Percentiles rank a stretch among this genome's conserved stretches.
Conservation (phyloP, 2,113 vertebrate species). For the Brachypteracias leptosomus region DNA sequence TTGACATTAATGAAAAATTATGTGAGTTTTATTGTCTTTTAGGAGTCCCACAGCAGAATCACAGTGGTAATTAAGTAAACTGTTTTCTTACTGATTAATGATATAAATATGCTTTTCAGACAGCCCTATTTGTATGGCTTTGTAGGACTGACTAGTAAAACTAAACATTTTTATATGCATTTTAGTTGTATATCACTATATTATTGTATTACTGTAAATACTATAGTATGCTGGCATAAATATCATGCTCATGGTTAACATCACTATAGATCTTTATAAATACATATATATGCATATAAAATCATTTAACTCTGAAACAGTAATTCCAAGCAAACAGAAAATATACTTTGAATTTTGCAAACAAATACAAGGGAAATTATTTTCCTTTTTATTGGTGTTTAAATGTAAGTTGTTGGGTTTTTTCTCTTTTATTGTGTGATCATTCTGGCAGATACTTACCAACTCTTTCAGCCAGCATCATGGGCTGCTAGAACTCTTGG, state of each 20-base stretch:
- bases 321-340: neutral
- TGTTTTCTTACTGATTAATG: neutral
- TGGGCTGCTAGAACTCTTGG: constrained; percentile 4
- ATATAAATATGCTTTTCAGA: neutral
- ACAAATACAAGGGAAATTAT: neutral
- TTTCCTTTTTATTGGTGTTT: neutral
- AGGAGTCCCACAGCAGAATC: neutral
- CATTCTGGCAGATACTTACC: neutral
- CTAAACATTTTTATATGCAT: neutral
- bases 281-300: neutral
- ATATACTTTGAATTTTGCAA: neutral
- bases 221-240: neutral
- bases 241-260: neutral
- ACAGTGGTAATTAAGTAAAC: neutral
- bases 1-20: neutral
- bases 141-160: neutral
- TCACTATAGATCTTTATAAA: neutral
- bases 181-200: neutral
- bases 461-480: neutral
- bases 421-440: neutral
- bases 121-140: neutral
- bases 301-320: neutral
- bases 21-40: neutral
- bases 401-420: neutral
- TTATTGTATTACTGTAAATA: neutral